Base-by-base conservation (phyloP, 1,140 invertebrate species). In the Drosophila orena region DNA sequence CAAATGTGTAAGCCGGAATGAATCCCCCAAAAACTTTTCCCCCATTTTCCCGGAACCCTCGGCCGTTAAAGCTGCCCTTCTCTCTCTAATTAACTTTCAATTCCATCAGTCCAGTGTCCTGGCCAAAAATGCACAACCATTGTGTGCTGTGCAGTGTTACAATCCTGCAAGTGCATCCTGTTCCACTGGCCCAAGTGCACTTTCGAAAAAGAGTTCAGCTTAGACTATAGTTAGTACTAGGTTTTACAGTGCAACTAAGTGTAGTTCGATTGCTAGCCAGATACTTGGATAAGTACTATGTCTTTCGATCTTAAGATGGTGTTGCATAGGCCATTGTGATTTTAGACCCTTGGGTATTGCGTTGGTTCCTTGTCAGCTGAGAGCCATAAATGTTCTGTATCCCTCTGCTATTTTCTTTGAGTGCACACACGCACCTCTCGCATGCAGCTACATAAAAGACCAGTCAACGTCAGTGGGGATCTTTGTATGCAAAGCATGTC, bases 401-500 rank as follows among this genome's bases (percentile, higher is more conserved):
- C 2, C 30, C 30, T 10, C 30, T 10, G 22, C 10, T 2, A 10
- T 44, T 47, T 50, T 30, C 30, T 35, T 14, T 2, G 14, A 64
- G 44, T 74, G 59, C 69, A 55, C n/a, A 17, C 30, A 80, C 71
- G 62, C 71, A 80, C 65, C 79, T 40, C 34, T 60, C 14, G 15
- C 61, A 65, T 43, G 38, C 54, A 64, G 27, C 34, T 30, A 34
- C 50, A 57, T 70, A 70, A 68, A 75, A 54, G 72, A 43, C 46
- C 65, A 46, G 77, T 64, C 69, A 76, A 88, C 83, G 73, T 81
- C 80, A 76, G 60, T 54, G 75, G 60, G 60, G 44, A 40, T 65
- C 65, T 81, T 86, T 81, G 79, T 78, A 86, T 86, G 83, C 83
- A 86, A 88, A 88, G 59, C 81, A 88, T 65, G 83, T 71, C 61